These are phyloP conservation scores for Antrozous pallidus DNA, from an alignment of 2,797 vertebrate species.

Conservation along the genomic window DNA sequence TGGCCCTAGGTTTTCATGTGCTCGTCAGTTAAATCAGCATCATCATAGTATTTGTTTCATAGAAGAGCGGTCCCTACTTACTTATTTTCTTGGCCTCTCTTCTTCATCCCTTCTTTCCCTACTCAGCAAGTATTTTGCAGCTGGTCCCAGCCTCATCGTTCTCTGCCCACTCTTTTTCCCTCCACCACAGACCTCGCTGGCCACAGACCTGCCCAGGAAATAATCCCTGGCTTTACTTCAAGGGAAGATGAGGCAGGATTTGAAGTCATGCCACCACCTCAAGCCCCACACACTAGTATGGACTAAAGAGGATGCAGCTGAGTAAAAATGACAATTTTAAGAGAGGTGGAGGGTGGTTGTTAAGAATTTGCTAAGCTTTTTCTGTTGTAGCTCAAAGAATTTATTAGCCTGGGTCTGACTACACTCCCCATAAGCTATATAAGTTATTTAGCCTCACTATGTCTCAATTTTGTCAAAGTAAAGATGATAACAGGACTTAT, in stretches of 20 bases:
- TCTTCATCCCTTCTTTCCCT: background rate
- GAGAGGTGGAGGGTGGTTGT: background rate
- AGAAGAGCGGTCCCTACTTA: background rate
- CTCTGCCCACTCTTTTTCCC: background rate
- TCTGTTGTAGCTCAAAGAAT: background rate
- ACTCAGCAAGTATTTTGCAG: conserved; percentile 35
- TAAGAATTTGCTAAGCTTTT: background rate
- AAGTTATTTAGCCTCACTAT: background rate
- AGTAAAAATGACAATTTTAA: background rate
- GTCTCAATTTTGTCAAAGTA: background rate
- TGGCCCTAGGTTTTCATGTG: background rate
- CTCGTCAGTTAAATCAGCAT: background rate
- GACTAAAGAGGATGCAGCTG: background rate
- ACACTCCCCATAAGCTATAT: background rate
- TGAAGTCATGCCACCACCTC: background rate
- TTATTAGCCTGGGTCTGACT: background rate
- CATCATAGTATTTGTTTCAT: background rate
- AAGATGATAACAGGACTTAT: background rate
- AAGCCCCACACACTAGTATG: background rate
- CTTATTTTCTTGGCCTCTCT: background rate
- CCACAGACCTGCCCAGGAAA: background rate
- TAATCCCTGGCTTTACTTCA: background rate
- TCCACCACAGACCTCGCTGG: background rate
- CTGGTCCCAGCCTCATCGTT: background rate
- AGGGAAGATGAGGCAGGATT: background rate